These are phyloP conservation scores for Stichopus horrens DNA, from an alignment of 53 echinoderm and acorn worm genomes.

Conservation along the genomic window DNA sequence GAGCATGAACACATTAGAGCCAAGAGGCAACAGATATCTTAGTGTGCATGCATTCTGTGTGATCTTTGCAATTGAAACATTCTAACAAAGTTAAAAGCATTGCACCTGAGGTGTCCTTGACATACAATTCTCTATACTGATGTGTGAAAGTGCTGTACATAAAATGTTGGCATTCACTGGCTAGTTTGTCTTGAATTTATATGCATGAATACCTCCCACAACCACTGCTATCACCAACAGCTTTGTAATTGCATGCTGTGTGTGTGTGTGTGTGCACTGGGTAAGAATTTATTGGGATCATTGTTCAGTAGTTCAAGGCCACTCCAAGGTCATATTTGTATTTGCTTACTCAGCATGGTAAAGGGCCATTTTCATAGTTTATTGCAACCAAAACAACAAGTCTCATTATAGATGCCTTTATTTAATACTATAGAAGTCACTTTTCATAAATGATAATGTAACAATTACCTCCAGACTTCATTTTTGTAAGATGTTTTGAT, in stretches of 20 bases:
- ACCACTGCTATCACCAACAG: not conserved
- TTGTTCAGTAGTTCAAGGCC: not conserved
- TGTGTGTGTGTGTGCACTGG: not conserved
- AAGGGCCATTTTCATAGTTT: not conserved
- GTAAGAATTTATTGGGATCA: not conserved
- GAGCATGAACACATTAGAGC: not conserved
- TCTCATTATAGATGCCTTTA: too few relatives aligned
- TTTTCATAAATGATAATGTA: too few relatives aligned
- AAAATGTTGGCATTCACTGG: not conserved
- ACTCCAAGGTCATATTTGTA: not conserved
- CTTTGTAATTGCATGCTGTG: not conserved
- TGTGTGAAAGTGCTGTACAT: not conserved
- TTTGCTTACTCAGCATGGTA: not conserved
- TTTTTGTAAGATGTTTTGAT: too few relatives aligned
- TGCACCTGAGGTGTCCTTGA: slow-evolving; percentile 42
- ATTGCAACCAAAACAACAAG: not conserved
- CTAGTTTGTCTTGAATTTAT: slow-evolving; percentile 16
- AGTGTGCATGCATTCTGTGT: not conserved
- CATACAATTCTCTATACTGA: slow-evolving; percentile 8
- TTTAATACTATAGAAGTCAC: too few relatives aligned
- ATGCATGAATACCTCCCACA: not conserved
- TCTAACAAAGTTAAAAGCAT: not conserved
- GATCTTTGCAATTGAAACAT: slow-evolving; percentile 14
- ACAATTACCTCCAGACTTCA: too few relatives aligned
- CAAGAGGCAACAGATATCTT: not conserved